phyloP scores from a whole-genome alignment of 2,113 vertebrate species.

The Coracopsis vasa region DNA sequence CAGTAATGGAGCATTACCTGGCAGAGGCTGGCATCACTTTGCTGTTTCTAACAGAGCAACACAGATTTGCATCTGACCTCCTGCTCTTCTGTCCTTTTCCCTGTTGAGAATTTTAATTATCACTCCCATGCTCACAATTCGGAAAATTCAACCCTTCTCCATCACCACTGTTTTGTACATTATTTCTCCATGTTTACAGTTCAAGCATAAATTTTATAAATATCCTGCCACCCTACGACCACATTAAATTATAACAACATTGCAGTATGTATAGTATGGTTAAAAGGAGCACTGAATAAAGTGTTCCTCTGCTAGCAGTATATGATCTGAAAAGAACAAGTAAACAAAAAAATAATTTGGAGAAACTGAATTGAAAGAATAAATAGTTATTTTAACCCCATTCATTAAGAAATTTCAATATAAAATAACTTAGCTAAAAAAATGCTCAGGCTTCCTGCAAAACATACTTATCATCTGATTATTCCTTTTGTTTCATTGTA shows the following conservation, averaged over 20 bases:
- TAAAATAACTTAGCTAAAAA: neutral
- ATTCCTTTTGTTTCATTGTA: neutral
- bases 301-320: neutral
- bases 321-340: neutral
- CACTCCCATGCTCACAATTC: neutral
- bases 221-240: neutral
- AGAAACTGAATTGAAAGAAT: neutral
- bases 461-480: neutral
- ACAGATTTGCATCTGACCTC: neutral
- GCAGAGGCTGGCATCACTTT: fast-evolving
- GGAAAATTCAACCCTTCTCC: neutral
- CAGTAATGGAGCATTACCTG: neutral
- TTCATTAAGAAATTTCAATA: neutral
- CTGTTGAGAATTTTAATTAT: neutral
- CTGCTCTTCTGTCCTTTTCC: neutral
- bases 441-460: neutral
- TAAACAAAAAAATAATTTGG: neutral
- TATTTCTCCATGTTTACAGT: neutral
- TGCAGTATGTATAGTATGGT: neutral
- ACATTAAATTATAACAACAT: neutral
- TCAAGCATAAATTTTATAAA: neutral
- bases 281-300: neutral
- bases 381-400: neutral
- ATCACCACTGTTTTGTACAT: neutral
- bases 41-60: neutral